Evolutionary conservation across 2,888 invertebrate species (phyloP).

Genomic region (Habrosyne pyritoides): DNA sequence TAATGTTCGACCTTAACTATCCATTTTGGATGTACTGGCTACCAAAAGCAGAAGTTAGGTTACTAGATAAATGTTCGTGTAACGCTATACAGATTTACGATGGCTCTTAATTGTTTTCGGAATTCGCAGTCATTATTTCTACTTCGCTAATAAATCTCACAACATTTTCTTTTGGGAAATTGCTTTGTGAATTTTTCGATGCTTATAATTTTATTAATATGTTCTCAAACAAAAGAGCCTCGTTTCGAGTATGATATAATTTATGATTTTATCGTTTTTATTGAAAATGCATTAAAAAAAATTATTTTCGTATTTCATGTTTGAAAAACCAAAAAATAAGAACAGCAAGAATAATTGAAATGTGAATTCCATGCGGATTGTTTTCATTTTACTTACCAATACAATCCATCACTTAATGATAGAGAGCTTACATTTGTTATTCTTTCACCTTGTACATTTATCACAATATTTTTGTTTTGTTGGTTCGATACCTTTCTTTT

Average conservation of each 20-base stretch:
- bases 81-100: conserved; percentile 4
- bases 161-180: background rate
- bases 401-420: no score
- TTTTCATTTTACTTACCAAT: background rate
- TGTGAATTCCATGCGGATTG: no score
- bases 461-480: no score
- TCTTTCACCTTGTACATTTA: no score
- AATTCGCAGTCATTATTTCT: conserved; percentile 1
- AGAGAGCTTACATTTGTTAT: no score
- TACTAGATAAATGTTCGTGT: conserved; percentile 8
- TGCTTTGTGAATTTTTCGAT: background rate
- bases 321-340: background rate
- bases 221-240: background rate
- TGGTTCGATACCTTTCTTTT: no score
- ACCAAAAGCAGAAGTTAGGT: conserved; percentile 1
- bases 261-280: background rate
- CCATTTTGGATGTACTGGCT: conserved; percentile 13
- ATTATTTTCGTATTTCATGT: background rate
- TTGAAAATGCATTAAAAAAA: background rate
- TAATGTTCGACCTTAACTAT: conserved; percentile 44
- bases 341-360: no score
- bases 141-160: conserved; percentile 1
- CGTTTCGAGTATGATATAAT: background rate
- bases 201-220: background rate
- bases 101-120: conserved; percentile 3